Conservation (phyloP, 2,113 vertebrate species). For the Lepus europaeus region DNA sequence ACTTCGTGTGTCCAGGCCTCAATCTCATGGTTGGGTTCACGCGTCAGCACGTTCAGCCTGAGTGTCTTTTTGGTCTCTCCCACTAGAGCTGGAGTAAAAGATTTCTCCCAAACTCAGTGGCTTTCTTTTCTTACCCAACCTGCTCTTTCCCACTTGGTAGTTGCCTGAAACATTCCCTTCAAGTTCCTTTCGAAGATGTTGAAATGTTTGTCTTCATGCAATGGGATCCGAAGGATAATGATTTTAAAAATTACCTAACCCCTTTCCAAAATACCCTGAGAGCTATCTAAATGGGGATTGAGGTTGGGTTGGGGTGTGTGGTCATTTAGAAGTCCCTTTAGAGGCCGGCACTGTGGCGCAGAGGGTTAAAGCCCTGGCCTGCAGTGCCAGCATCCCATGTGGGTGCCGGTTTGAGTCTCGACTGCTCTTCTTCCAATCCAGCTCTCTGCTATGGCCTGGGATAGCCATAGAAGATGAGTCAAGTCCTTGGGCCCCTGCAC, state of each 20-base stretch:
- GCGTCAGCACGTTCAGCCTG: rapidly evolving
- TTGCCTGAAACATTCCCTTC: slow-evolving; percentile 22
- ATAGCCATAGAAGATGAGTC: too few species aligned
- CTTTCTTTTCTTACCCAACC: not conserved
- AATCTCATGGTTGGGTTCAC: not conserved
- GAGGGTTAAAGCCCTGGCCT: too few species aligned
- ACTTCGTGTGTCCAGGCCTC: not conserved
- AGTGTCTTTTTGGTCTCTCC: not conserved
- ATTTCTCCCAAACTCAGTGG: not conserved
- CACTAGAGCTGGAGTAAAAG: not conserved
- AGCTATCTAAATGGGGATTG: not conserved
- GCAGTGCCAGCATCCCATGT: too few species aligned
- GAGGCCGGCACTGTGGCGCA: too few species aligned
- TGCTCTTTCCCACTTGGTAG: not conserved
- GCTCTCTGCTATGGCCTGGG: too few species aligned
- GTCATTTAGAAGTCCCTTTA: too few species aligned
- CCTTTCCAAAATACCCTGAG: slow-evolving; percentile 19
- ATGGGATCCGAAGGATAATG: not conserved
- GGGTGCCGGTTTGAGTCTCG: too few species aligned
- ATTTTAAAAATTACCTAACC: not conserved
- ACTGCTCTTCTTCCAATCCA: too few species aligned
- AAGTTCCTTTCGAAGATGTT: not conserved
- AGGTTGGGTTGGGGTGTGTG: too few species aligned
- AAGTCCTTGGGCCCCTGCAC: too few species aligned
- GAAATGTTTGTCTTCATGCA: not conserved